Conservation (phyloP, 2,113 vertebrate species). For the Gnathonemus echidnorhynchus region DNA sequence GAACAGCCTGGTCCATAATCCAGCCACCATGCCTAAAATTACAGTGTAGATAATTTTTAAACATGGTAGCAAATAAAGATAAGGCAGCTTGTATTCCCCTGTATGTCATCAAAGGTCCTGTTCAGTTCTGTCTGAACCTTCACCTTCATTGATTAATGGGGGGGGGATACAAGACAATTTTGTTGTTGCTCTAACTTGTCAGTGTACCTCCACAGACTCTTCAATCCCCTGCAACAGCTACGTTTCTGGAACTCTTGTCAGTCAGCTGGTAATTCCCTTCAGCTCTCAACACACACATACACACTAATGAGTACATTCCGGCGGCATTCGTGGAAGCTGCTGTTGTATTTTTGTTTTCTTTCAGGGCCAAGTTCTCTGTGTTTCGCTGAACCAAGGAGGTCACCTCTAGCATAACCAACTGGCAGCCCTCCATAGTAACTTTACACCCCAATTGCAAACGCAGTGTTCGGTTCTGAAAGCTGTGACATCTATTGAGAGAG, state of each 20-base stretch:
- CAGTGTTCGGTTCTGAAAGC: not conserved
- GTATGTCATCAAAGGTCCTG: not conserved
- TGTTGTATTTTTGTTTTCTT: not conserved
- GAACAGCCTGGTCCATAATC: not conserved
- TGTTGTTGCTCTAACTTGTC: not conserved
- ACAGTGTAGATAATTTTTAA: not conserved
- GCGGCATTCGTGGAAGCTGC: not conserved
- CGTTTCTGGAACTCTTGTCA: not conserved
- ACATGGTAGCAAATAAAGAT: not conserved
- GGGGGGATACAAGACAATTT: not conserved
- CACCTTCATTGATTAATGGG: not conserved
- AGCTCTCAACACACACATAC: not conserved
- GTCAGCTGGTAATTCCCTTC: not conserved
- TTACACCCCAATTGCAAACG: not conserved
- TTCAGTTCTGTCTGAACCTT: not conserved
- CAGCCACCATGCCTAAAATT: not conserved
- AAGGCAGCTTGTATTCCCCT: not conserved
- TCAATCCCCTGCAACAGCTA: not conserved
- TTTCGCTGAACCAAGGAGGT: not conserved
- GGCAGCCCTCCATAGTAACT: not conserved
- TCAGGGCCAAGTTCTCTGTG: not conserved
- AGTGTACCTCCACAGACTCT: not conserved
- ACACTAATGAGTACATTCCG: not conserved
- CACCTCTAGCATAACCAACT: not conserved
- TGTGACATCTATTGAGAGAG: not conserved